Percentiles rank a stretch among this genome's conserved stretches.
phyloP scores from a whole-genome alignment of 2,113 vertebrate species.

The Psammodynastes pulverulentus region DNA sequence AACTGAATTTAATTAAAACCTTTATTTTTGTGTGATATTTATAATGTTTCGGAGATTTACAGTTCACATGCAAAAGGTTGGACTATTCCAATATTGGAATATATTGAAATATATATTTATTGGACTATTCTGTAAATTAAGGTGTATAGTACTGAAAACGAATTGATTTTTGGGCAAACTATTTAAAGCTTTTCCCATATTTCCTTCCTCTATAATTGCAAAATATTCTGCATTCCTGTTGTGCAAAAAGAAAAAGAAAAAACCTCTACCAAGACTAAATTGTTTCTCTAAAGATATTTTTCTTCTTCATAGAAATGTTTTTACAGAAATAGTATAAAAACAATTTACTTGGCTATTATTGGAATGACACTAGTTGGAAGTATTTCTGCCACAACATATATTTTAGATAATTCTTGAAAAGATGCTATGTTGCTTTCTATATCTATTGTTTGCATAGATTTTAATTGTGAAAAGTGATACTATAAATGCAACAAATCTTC shows the following conservation, averaged over 20 bases:
- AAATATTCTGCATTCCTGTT: slow-evolving; percentile 10
- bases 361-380: slow-evolving; percentile 24
- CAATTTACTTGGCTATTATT: slow-evolving; percentile 34
- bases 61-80: background rate
- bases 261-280: background rate
- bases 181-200: background rate
- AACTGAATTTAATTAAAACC: background rate
- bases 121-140: background rate
- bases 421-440: slow-evolving; percentile 27
- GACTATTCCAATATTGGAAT: too few species aligned
- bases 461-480: slow-evolving; percentile 26
- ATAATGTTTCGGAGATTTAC: background rate
- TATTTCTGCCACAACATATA: slow-evolving; percentile 31
- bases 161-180: background rate
- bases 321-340: slow-evolving; percentile 1
- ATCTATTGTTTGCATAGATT: background rate
- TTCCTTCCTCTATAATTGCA: background rate
- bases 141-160: background rate
- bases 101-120: background rate
- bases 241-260: background rate
- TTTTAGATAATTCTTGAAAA: slow-evolving; percentile 30
- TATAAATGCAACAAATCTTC: background rate
- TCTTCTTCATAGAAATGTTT: slow-evolving; percentile 13
- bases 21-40: background rate
- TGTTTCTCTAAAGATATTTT: slow-evolving; percentile 14